Evolutionary conservation across 2,797 vertebrate genomes (phyloP), one percentile per base, ranked within the genome.

Genomic region (Alcedo quadribrachys): DNA sequence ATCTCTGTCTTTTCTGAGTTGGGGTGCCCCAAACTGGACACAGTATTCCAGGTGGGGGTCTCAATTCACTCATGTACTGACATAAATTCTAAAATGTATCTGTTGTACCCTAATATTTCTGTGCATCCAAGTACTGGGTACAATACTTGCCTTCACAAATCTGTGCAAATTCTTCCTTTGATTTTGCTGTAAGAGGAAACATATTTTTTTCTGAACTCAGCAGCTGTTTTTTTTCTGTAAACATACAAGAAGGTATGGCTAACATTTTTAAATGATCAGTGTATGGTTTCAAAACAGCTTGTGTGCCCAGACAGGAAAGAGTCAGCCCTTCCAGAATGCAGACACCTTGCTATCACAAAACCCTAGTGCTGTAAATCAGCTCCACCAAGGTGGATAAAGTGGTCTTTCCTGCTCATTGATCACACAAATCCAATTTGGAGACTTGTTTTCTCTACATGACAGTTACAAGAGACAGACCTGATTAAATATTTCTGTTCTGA

Each of bases 401-500:
- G 67, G 28, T 70, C 86, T 94, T 94, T 86, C 81, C 82, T 85
- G 81, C 61, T 61, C 90, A 89, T 76, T 86, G 95, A 92, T 90
- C 86, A 80, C 86, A 88, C 42, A 95, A 93, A 95, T 91, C 79
- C 92, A 84, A 81, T 91, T 46, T 93, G 82, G 69, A 89, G 33
- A 73, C 73, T 82, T 93, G 87, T 95, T 93, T 94, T 85, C 92
- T 89, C 76, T 66, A 19, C 81, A 50, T 84, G 90, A 74, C 78
- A 81, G 77, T 76, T 88, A 66, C 63, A 73, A 70, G 67, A 91
- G 92, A 86, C 65, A 88, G 85, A 58, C 17, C 48, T 46, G 87
- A 94, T 88, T 84, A 85, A 87, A 88, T 84, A 92, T 82, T 95
- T 95, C 94, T 93, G 45, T 58, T 91, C 70, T 83, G 89, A 91